phyloP scores from a whole-genome alignment of 2,113 vertebrate genomes.

The Ictalurus furcatus region DNA sequence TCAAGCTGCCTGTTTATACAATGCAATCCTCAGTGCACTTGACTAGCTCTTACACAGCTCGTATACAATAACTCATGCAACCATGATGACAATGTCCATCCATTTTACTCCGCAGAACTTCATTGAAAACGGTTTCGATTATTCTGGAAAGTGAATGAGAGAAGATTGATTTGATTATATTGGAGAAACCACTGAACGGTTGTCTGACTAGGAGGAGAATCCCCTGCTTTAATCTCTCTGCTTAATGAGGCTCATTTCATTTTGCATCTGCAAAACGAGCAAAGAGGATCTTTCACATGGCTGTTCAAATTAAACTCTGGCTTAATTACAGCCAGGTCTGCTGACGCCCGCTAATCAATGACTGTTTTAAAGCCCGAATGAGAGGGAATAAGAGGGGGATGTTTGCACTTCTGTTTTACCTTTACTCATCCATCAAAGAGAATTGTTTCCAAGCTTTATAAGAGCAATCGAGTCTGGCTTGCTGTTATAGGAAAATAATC shows the following conservation, averaged over 20 bases:
- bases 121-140: background rate
- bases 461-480: background rate
- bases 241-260: slow-evolving; percentile 60
- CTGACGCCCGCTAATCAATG: slow-evolving; percentile 32
- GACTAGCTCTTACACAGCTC: background rate
- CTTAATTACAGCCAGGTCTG: slow-evolving; percentile 63
- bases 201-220: slow-evolving; percentile 41
- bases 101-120: background rate
- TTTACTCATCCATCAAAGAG: background rate
- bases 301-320: slow-evolving; percentile 64
- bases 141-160: background rate
- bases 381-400: background rate
- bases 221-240: slow-evolving; percentile 56
- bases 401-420: slow-evolving; percentile 8
- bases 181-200: background rate
- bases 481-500: background rate
- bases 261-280: slow-evolving; percentile 52
- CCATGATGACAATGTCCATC: background rate
- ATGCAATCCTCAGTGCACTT: background rate
- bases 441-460: background rate
- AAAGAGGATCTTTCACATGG: slow-evolving; percentile 61
- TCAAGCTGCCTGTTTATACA: background rate
- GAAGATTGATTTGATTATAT: background rate
- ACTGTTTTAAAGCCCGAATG: slow-evolving; percentile 2
- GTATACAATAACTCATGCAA: background rate